Conservation (phyloP, 2,113 vertebrate genomes). For the Paramisgurnus dabryanus region DNA sequence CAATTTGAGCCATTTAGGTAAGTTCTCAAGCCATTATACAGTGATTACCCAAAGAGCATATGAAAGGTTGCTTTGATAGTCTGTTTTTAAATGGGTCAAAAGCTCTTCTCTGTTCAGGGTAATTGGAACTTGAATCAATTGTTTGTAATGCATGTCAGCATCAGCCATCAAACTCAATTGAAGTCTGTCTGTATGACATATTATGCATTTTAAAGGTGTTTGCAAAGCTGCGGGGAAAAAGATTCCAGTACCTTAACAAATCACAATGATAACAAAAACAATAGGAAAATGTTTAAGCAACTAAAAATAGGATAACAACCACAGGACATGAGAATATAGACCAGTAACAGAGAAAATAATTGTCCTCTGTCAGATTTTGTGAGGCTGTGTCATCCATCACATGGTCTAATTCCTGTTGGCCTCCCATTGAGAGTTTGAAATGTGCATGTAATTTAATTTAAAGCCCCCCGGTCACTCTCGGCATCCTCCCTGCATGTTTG, state of each 20-base stretch:
- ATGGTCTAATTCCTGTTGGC: conserved; percentile 78
- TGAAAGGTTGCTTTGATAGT: conserved; percentile 64
- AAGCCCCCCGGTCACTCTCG: conserved; percentile 66
- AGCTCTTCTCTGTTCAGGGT: conserved; percentile 57
- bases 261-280: not conserved
- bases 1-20: conserved; percentile 51
- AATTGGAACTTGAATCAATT: conserved; percentile 55
- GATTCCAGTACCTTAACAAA: not conserved
- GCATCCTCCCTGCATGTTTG: conserved; percentile 66
- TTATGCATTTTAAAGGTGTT: conserved; percentile 26
- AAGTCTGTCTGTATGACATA: not conserved
- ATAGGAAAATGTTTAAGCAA: not conserved
- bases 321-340: not conserved
- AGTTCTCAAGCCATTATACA: conserved; percentile 68
- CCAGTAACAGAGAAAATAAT: conserved; percentile 67
- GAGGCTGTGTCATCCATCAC: conserved; percentile 77
- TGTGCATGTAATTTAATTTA: conserved; percentile 81
- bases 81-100: conserved; percentile 67
- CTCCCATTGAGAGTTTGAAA: conserved; percentile 78
- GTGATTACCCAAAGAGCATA: conserved; percentile 66
- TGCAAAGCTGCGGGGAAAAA: not conserved
- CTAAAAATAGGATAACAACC: not conserved
- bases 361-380: conserved; percentile 65
- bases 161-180: conserved; percentile 9
- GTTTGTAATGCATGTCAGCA: conserved; percentile 49